Evolutionary conservation across 2,797 vertebrate species (phyloP), one percentile per base, ranked within the genome.

Genomic region (Bradypus variegatus): DNA sequence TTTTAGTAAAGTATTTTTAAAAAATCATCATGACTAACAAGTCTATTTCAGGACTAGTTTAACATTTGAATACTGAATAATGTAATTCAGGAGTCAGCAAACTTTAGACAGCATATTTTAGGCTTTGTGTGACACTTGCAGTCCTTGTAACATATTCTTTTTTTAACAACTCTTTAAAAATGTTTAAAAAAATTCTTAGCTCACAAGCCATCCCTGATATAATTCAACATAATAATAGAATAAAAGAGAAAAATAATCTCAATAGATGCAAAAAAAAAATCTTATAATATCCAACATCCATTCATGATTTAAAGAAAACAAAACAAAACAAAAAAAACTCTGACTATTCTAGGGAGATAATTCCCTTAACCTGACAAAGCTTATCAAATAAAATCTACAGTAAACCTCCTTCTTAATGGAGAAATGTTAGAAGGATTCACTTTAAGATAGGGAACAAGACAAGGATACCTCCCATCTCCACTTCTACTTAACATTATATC

Each of bases 1-100:
- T 50, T 50, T 50, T 50, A 50, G 50, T 11, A 50, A 55, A 62
- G 13, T 70, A 45, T 64, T 85, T 79, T 65, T 58, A 2, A 18
- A 16, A 84, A 91, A 67, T 41, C 10, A 83, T 45, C 70, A 72
- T 15, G 75, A 53, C 33, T 69, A 91, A 38, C 2, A 21, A 15
- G 12, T 88, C 92, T 70, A 84, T 16, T 55, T 90, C 77, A 90
- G 27, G 36, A 88, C n/a, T 93, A 78, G 27, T 31, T 91, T 75
- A 84, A 81, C 12, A 85, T 58, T 75, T 64, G 14, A 76, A 85
- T 75, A 77, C 10, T 70, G 8, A 80, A 81, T 23, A 77, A 86
- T 31, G 8, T 73, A 75, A 84, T 25, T 19, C 16, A 64, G 11
- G 11, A 7, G 15, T 83, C 11, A 69, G 65, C 31, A 90, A 77